A percentile compares a stretch with the other conserved stretches of the same genome.
These are phyloP conservation scores for Entosphenus tridentatus DNA, from an alignment of 2,113 vertebrate species.

Conservation along the genomic window DNA sequence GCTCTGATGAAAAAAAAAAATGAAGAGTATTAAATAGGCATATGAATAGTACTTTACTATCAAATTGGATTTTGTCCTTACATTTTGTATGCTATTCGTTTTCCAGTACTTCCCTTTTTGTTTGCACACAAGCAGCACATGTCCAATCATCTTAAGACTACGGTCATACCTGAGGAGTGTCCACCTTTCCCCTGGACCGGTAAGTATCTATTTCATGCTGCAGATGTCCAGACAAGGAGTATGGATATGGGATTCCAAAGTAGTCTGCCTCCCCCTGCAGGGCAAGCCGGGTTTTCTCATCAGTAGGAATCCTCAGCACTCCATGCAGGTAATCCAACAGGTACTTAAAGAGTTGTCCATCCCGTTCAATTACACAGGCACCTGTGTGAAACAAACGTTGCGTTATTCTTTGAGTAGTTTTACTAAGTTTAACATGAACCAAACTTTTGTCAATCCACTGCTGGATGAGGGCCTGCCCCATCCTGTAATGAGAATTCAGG, in stretches of 20 bases:
- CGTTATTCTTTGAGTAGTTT: too few relatives aligned
- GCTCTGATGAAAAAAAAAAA: too few relatives aligned
- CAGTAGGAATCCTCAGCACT: slow-evolving; percentile 24
- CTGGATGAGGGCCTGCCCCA: too few relatives aligned
- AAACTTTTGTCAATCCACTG: too few relatives aligned
- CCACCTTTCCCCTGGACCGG: slow-evolving; percentile 25
- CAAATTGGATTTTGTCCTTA: too few relatives aligned
- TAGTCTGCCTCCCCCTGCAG: slow-evolving; percentile 34
- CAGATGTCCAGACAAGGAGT: slow-evolving; percentile 27
- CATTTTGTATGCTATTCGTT: too few relatives aligned
- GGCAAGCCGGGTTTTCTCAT: slow-evolving; percentile 19
- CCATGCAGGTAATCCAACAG: slow-evolving; percentile 35
- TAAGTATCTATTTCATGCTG: slow-evolving; percentile 33
- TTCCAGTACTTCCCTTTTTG: too few relatives aligned
- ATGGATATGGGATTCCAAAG: slow-evolving; percentile 35
- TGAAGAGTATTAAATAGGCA: too few relatives aligned
- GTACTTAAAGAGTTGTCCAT: slow-evolving; percentile 31
- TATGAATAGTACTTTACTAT: too few relatives aligned
- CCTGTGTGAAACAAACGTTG: slow-evolving; percentile 15
- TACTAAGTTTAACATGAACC: too few relatives aligned
- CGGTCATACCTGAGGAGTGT: slow-evolving; percentile 10
- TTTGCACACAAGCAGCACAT: slow-evolving; percentile 16
- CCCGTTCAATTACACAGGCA: slow-evolving; percentile 25
- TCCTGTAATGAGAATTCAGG: too few relatives aligned
- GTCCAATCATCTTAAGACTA: slow-evolving; percentile 27